Evolutionary conservation across 23 tunicate species (phyloP), one percentile per base, ranked within the genome.

Genomic region (Trididemnum miniatum): DNA sequence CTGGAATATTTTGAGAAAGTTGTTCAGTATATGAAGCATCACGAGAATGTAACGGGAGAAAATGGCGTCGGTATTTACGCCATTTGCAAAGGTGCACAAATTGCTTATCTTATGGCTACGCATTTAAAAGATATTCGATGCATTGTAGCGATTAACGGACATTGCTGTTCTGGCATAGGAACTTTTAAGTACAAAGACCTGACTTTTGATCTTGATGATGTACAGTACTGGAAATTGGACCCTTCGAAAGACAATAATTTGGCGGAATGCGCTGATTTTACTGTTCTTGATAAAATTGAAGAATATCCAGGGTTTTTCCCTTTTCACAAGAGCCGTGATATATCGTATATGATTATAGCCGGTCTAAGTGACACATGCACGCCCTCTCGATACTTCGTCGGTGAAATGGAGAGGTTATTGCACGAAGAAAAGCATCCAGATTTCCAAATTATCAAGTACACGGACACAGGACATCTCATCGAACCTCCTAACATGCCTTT

Each of bases 1-100:
- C 40, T 87, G 35, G 92, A 81, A 74, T 87, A 87, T 57, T 87
- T 87, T 81, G 86, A 81, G 35, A 63, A 87, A 71, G 86, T 82
- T 0, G 27, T 73, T 23, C 35, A 81, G 12, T 37, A 18, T 1
- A 4, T 87, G 51, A 1, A 20, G 1, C 31, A 49, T n/a, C 78
- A 78, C 59, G 31, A 30, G 62, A 62, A 63, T 0, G 60, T 85
- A 0, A 57, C 54, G 2, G 59, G 20, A 4, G 31, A 39, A 74
- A 4, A 4, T 38, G 83, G 83, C 20, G 34, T 85, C 20, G 89
- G 89, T 5, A 30, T 85, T 2, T 50, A 64, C 31, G 57, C 63
- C 12, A 73, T 81, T 20, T 87, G 84, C 18, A 65, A 66, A 44
- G 71, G 86, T 71, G 49, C 79, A 5, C 5, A 20, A 44, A 59